These are phyloP conservation scores for Papilio polyxenes DNA, from an alignment of 1,140 invertebrate species.

Conservation along the genomic window DNA sequence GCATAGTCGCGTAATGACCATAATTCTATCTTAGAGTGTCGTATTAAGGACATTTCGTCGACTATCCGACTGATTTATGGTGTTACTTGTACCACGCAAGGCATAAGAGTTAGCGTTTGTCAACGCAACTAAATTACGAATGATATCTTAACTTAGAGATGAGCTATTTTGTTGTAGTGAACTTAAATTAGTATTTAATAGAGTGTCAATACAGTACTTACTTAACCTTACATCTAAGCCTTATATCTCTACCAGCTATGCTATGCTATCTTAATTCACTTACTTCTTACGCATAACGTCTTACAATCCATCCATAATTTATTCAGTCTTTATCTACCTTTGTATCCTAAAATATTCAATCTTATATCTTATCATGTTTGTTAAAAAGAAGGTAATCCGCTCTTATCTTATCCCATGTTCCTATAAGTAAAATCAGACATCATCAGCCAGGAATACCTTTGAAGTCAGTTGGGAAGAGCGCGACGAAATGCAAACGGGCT, in stretches of 20 bases:
- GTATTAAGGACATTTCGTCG: conserved; percentile 49
- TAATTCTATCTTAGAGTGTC: conserved; percentile 49
- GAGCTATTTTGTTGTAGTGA: neutral
- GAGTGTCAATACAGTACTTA: too few species aligned
- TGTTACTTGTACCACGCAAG: conserved; percentile 35
- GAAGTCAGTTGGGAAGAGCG: conserved; percentile 30
- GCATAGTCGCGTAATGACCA: conserved; percentile 31
- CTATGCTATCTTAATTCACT: too few species aligned
- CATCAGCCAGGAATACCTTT: conserved; percentile 40
- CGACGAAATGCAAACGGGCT: conserved; percentile 50
- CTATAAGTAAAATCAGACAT: neutral
- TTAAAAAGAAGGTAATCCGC: neutral
- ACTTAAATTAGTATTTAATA: too few species aligned
- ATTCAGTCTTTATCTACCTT: too few species aligned
- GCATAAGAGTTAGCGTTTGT: conserved; percentile 24
- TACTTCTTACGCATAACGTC: too few species aligned
- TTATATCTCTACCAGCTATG: too few species aligned
- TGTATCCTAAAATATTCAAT: neutral
- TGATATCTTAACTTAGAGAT: neutral
- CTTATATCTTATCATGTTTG: neutral
- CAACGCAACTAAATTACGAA: conserved; percentile 10
- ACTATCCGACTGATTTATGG: conserved; percentile 49
- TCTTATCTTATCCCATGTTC: conserved; percentile 13
- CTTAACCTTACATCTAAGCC: too few species aligned
- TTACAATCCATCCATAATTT: too few species aligned